A percentile compares a stretch with the other conserved stretches of the same genome.
phyloP scores from a whole-genome alignment of 2,888 invertebrate genomes.

The Prosapia bicincta region DNA sequence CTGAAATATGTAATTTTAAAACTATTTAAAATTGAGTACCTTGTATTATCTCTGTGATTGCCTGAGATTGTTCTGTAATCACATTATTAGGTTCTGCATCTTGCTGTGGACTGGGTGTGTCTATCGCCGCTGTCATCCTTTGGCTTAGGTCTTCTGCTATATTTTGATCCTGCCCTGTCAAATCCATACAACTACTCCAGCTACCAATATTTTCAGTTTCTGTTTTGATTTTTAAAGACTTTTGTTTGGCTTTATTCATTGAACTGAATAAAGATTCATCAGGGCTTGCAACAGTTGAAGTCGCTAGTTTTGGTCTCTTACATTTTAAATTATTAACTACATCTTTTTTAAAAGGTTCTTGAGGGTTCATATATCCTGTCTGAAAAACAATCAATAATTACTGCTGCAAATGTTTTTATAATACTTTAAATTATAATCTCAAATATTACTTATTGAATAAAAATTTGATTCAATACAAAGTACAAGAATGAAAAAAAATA shows the following conservation, averaged over 20 bases:
- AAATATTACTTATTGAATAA: no score
- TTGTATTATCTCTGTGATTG: slow-evolving; percentile 31
- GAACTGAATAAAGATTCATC: not conserved
- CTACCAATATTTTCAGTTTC: not conserved
- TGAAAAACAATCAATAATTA: not conserved
- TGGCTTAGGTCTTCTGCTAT: slow-evolving; percentile 37
- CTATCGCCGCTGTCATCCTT: slow-evolving; percentile 9
- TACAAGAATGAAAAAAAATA: no score
- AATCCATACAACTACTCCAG: not conserved
- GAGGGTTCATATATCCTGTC: slow-evolving; percentile 8
- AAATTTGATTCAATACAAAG: no score
- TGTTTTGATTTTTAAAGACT: not conserved
- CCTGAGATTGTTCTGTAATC: not conserved
- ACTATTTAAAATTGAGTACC: no score
- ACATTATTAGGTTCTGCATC: not conserved
- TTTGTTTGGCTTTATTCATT: slow-evolving; percentile 1
- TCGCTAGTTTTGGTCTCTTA: slow-evolving; percentile 16
- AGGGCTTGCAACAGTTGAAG: not conserved
- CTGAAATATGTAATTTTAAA: no score
- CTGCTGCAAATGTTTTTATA: no score
- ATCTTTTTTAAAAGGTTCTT: slow-evolving; percentile 14
- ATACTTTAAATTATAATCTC: no score
- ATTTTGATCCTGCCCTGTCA: slow-evolving; percentile 24
- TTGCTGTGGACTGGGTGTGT: not conserved
- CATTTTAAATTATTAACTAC: slow-evolving; percentile 5